Evolutionary conservation across 2,888 invertebrate genomes (phyloP), one percentile per base, ranked within the genome.

Genomic region (Harpagoxenus sublaevis): DNA sequence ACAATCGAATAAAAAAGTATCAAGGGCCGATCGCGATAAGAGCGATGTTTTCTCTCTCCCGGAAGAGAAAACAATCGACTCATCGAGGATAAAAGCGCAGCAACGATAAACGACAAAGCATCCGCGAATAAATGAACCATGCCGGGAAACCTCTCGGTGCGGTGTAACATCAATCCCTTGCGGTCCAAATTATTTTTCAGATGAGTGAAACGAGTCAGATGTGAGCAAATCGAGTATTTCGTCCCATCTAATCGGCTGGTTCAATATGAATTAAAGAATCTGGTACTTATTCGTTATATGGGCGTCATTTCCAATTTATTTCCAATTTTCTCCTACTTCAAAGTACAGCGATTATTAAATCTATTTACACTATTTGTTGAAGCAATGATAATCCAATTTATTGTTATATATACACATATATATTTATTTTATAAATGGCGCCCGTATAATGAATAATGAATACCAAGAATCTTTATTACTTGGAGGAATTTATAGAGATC

Each of bases 1-100:
- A 77, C 60, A 15, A 42, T 65, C 12, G n/a, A 71, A 35, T 6
- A 55, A 15, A 63, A 77, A 42, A 42, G n/a, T 2, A 55, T 45
- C n/a, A 31, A 68, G 12, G 18, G 8, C 12, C 9, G 31, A 77
- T 39, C 65, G 65, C 23, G 51, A 53, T 28, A 31, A 65, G 18
- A 39, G 18, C 9, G 23, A 45, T 15, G 3, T 28, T 55, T 73
- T 45, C 8, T 42, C 39, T 28, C 12, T 28, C 9, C 12, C 42
- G 53, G 12, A 68, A 68, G 23, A 39, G 23, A 78, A 68, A 68
- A 68, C 65, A 51, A 35, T 51, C n/a, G 75, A 77, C 1, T 51
- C 31, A 10, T 28, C 51, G 28, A 6, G 48, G 48, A 62, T 31
- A 35, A 75, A 75, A 75, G 45, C 65, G 12, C n/a, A 42, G 35